Base-by-base conservation (phyloP, 2,113 vertebrate species). In the Istiophorus platypterus region DNA sequence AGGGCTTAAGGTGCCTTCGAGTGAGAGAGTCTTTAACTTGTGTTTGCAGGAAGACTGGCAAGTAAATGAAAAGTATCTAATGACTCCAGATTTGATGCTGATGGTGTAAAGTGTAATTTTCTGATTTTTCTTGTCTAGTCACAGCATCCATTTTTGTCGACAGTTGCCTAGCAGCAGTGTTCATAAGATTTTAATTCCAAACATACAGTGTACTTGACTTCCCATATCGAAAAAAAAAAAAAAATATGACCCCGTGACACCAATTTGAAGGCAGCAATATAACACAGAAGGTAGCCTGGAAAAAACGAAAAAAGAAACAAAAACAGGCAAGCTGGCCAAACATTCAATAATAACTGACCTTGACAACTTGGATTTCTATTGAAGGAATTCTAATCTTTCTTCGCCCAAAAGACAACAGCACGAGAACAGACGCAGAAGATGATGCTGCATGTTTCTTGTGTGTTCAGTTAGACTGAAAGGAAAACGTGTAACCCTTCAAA, bases 91-190 rank as follows among this genome's bases (percentile, higher is more conserved):
- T 59, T 77, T 29, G 22, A n/a, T 27, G 49, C 39, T 17, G 11
- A 61, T 24, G 66, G 64, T 49, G 59, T 2, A 39, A 22, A 22
- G 18, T 47, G 2, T 18, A 0, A 22, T 22, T 20, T 66, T 27
- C 7, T 22, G 0, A 1, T 49, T 51, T 41, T 57, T 58, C 5
- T 52, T 14, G 5, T 54, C 26, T 4, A 39, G 39, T 37, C 20
- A 41, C 37, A 13, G 22, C 22, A 29, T 80, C 49, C 31, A 37
- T 51, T 51, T 74, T 24, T 76, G 17, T 34, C 72, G 54, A 52
- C 49, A 27, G 80, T 80, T n/a, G 42, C 62, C n/a, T 54, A 29
- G 86, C 74, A 84, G 78, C 74, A 41, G 15, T 8, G n/a, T 24
- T 59, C 22, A 51, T 45, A 56, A 69, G 15, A n/a, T 29, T 59